phyloP scores from a whole-genome alignment of 2,113 vertebrate species.

The Phaethon lepturus region DNA sequence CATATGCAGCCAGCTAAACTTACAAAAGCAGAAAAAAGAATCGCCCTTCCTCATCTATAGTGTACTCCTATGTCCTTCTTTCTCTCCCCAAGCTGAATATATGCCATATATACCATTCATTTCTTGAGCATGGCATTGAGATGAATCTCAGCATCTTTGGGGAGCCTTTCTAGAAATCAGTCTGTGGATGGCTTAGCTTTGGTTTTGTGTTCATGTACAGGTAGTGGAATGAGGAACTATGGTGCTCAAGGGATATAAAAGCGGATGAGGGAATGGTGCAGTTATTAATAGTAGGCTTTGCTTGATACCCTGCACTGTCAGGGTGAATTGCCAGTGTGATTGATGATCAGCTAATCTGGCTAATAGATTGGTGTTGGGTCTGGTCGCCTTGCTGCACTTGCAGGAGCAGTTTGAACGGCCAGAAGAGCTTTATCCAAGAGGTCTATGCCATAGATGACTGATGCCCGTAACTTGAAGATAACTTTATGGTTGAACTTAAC shows the following conservation, averaged over 20 bases:
- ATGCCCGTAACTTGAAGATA: not conserved
- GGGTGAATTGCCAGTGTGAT: not conserved
- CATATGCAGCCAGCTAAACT: not conserved
- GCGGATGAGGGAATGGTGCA: not conserved
- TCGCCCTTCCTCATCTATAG: not conserved
- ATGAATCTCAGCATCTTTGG: not conserved
- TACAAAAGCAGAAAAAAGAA: not conserved
- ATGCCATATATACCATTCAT: no score
- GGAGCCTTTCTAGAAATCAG: not conserved
- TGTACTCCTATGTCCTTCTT: rapidly evolving
- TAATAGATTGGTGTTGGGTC: not conserved
- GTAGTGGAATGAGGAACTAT: not conserved
- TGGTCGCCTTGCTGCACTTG: not conserved
- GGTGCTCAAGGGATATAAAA: not conserved
- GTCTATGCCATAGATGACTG: not conserved
- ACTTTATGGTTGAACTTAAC: not conserved
- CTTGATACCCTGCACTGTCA: not conserved
- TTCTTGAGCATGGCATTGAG: not conserved
- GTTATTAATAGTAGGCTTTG: slow-evolving; percentile 35
- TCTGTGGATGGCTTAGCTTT: not conserved
- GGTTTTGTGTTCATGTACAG: not conserved
- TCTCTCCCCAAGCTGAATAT: not conserved
- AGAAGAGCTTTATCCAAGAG: not conserved
- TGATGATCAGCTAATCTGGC: not conserved
- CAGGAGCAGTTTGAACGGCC: not conserved